Conservation (phyloP, 1,140 invertebrate species). For the Trichonephila inaurata region DNA sequence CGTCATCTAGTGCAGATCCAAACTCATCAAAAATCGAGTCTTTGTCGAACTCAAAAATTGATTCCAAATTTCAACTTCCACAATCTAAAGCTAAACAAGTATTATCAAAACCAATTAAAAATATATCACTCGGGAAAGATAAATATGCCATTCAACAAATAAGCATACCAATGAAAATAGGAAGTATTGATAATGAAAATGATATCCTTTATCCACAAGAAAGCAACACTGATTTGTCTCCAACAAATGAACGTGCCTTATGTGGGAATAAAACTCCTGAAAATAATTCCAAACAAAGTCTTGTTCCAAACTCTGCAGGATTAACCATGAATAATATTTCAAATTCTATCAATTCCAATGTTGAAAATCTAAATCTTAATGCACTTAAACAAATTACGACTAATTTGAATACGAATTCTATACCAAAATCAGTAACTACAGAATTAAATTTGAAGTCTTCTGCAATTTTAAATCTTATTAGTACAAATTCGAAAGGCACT, state of each 20-base stretch:
- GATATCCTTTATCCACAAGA: neutral
- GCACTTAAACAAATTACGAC: neutral
- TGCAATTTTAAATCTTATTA: neutral
- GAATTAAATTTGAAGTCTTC: neutral
- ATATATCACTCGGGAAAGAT: slow-evolving; percentile 34
- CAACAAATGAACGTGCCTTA: neutral
- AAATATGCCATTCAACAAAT: slow-evolving; percentile 62
- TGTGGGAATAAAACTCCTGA: neutral
- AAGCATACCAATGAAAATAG: slow-evolving; percentile 28
- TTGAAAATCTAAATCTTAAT: neutral
- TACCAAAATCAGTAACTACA: neutral
- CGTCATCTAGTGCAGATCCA: neutral
- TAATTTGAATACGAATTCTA: neutral
- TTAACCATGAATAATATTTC: too few species aligned
- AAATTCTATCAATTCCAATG: neutral
- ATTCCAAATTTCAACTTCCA: neutral
- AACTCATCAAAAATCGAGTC: neutral
- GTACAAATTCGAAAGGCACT: neutral
- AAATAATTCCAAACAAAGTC: neutral
- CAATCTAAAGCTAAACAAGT: neutral
- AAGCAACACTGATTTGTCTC: neutral
- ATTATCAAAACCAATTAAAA: slow-evolving; percentile 28
- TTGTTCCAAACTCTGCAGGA: neutral
- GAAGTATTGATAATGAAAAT: neutral
- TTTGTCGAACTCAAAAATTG: neutral